A percentile compares a stretch with the other conserved stretches of the same genome.
These are phyloP conservation scores for Microctenopoma lineatum DNA, from an alignment of 2,797 vertebrate species.

Conservation along the genomic window DNA sequence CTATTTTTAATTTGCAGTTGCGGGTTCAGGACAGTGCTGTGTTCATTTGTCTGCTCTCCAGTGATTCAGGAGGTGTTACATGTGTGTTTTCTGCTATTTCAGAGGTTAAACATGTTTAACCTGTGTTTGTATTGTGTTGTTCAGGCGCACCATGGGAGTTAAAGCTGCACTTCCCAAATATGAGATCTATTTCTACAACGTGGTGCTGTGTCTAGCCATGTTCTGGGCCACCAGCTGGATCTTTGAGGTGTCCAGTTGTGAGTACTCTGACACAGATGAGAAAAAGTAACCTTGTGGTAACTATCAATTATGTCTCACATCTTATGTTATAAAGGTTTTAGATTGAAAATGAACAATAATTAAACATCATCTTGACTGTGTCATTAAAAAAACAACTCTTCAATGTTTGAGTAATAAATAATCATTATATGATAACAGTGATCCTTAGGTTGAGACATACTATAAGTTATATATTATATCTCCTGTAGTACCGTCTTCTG, in stretches of 20 bases:
- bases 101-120: constrained; percentile 8
- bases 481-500: neutral
- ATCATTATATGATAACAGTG: neutral
- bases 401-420: neutral
- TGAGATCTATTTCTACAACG: constrained; percentile 92
- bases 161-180: constrained; percentile 90
- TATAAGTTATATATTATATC: neutral
- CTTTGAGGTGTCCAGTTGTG: constrained; percentile 92
- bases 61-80: too few species aligned
- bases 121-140: constrained; percentile 2
- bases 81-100: neutral
- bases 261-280: constrained; percentile 26
- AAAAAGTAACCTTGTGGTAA: too few species aligned
- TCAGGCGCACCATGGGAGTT: constrained; percentile 86
- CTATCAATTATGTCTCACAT: neutral
- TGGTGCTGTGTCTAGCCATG: constrained; percentile 87
- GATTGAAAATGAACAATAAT: too few species aligned
- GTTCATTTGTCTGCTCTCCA: too few species aligned
- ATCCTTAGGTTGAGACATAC: neutral
- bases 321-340: too few species aligned
- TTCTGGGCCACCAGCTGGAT: constrained; percentile 90
- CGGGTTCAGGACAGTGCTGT: constrained; percentile 6
- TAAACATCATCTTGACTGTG: too few species aligned
- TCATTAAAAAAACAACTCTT: neutral
- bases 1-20: constrained; percentile 26